phyloP scores from a whole-genome alignment of 23 tunicate genomes.

The Halocynthia aurantium region DNA sequence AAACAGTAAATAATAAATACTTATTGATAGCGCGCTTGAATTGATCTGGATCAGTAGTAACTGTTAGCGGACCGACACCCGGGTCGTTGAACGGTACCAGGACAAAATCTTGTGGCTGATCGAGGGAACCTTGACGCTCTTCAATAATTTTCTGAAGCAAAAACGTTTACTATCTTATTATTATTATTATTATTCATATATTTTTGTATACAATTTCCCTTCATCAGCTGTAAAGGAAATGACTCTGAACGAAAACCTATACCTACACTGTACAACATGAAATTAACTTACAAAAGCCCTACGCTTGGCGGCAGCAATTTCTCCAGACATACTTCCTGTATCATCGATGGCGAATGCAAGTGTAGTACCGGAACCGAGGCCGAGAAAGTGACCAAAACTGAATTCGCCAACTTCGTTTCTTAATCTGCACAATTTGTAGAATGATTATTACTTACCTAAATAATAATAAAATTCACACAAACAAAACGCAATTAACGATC shows the following conservation, averaged over 20 bases:
- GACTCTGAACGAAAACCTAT: too few species aligned
- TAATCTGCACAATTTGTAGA: slow-evolving; percentile 9
- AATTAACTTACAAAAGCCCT: slow-evolving; percentile 32
- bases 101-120: slow-evolving; percentile 49
- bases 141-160: slow-evolving; percentile 32
- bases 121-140: slow-evolving; percentile 53
- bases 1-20: slow-evolving; percentile 5
- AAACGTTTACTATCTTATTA: too few species aligned
- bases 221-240: too few species aligned
- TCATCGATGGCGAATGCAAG: slow-evolving; percentile 67
- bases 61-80: slow-evolving; percentile 33
- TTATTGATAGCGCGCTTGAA: slow-evolving; percentile 34
- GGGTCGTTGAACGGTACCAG: slow-evolving; percentile 66
- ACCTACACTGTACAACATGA: too few species aligned
- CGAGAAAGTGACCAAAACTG: slow-evolving; percentile 30
- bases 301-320: slow-evolving; percentile 51
- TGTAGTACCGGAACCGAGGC: slow-evolving; percentile 48
- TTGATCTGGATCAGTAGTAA: slow-evolving; percentile 25
- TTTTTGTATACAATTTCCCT: too few species aligned
- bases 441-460: too few species aligned
- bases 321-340: slow-evolving; percentile 61
- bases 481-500: not conserved
- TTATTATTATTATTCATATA: too few species aligned
- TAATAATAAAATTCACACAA: too few species aligned
- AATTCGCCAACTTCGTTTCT: slow-evolving; percentile 57